phyloP scores from a whole-genome alignment of 1,140 invertebrate species.

The Leguminivora glycinivorella region DNA sequence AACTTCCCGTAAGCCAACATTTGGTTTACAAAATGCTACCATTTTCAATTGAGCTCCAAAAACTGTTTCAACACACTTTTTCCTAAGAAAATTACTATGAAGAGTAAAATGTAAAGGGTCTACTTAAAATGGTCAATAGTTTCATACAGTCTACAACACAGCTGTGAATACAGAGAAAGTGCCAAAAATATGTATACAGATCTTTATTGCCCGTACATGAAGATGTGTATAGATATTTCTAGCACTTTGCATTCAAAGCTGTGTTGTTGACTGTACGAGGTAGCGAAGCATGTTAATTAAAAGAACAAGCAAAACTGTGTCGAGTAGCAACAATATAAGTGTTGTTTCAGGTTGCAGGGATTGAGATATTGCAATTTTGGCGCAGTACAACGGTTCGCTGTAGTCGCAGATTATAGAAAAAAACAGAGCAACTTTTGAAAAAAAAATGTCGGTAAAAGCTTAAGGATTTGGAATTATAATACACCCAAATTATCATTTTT shows the following conservation, averaged over 20 bases:
- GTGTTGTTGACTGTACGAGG: too few species aligned
- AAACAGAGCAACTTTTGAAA: background rate
- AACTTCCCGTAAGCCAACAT: background rate
- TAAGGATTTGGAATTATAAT: too few species aligned
- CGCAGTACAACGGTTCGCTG: background rate
- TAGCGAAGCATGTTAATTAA: slow-evolving; percentile 9
- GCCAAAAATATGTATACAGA: too few species aligned
- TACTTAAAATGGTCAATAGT: slow-evolving; percentile 14
- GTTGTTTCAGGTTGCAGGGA: background rate
- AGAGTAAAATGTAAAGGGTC: background rate
- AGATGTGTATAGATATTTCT: too few species aligned
- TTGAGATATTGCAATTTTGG: background rate
- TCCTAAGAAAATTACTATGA: background rate
- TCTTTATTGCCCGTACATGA: too few species aligned
- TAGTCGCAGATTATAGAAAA: background rate
- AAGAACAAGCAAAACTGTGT: background rate
- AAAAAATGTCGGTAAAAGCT: too few species aligned
- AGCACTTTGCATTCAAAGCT: too few species aligned
- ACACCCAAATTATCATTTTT: too few species aligned
- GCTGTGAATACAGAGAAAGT: too few species aligned
- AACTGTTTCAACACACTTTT: background rate
- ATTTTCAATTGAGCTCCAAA: slow-evolving; percentile 2
- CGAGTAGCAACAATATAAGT: background rate
- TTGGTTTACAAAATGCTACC: background rate
- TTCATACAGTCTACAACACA: too few species aligned